Percentiles rank a stretch among this genome's conserved stretches.
These are phyloP conservation scores for Dendrophyllia cribrosa DNA, from an alignment of 64 coral and sea anemone genomes.

Conservation along the genomic window DNA sequence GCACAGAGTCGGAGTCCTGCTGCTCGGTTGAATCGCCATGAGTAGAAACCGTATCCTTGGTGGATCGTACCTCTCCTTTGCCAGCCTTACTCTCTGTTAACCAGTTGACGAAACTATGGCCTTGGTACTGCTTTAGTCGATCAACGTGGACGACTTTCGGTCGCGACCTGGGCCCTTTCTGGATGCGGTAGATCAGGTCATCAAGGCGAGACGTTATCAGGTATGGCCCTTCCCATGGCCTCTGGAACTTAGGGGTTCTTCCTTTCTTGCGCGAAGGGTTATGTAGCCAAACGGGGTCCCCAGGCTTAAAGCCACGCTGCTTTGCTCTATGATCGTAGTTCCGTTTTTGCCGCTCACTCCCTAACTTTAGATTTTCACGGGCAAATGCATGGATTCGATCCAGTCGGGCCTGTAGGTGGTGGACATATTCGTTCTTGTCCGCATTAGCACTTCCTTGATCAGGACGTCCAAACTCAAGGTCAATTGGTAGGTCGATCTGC, in stretches of 20 bases:
- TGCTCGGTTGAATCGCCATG: neutral
- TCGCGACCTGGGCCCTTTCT: neutral
- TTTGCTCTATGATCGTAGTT: conserved; percentile 17
- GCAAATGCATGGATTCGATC: conserved; percentile 44
- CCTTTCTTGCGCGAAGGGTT: conserved; percentile 53
- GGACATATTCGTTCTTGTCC: too few species aligned
- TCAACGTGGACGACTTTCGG: conserved; percentile 53
- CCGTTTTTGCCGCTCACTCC: neutral
- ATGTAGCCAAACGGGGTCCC: conserved; percentile 48
- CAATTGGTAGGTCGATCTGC: too few species aligned
- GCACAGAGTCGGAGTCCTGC: neutral
- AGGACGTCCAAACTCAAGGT: too few species aligned
- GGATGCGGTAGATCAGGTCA: conserved; percentile 61
- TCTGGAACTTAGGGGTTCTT: conserved; percentile 28
- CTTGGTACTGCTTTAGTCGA: conserved; percentile 16
- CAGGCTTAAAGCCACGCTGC: neutral
- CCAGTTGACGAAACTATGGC: conserved; percentile 16
- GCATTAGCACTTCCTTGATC: too few species aligned
- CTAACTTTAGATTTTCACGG: conserved; percentile 33
- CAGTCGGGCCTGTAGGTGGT: conserved; percentile 29
- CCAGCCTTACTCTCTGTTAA: neutral
- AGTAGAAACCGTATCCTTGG: neutral
- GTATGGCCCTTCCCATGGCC: conserved; percentile 6
- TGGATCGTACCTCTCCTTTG: neutral
- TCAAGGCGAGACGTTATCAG: neutral